Evolutionary conservation across 2,797 vertebrate genomes (phyloP), one percentile per base, ranked within the genome.

Genomic region (Prunella strophiata): DNA sequence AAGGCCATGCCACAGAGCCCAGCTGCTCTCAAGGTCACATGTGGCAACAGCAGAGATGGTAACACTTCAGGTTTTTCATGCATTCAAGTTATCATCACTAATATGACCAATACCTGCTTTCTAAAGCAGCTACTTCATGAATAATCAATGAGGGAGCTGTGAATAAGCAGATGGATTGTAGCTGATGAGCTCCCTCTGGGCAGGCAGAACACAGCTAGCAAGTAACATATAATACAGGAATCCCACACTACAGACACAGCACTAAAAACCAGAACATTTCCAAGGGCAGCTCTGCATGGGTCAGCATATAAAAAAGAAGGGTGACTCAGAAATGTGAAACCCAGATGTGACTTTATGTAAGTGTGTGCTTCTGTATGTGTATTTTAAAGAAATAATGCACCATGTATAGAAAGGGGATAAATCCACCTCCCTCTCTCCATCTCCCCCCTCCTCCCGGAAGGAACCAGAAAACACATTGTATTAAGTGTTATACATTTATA

Each of bases 161-260:
- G 87, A 96, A 85, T 91, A 93, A 95, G 91, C 94, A 97, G 94
- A 93, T 96, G 91, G 86, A 88, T 95, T 95, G 81, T 57, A 84
- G 81, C 86, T 94, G 96, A 92, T 95, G 85, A 81, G 77, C 62
- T 96, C 86, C 91, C 94, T 75, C 66, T 66, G 80, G 75, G 83
- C 74, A 88, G 65, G 61, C 73, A 91, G 52, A 95, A 88, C 63
- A 89, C 74, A 84, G 71, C 83, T 76, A 89, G 67, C 48, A 95
- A 94, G 48, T 51, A 88, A 73, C 85, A 89, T 85, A 88, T 50
- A 80, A 81, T 65, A 73, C 29, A 58, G 76, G 81, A 65, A 71
- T 85, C 50, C 58, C 48, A 58, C 34, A 13, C 61, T 62, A 55
- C 51, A 72, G 86, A 73, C 43, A 45, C 32, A 48, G 42, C 47